phyloP scores from a whole-genome alignment of 2,888 invertebrate genomes.

The Noctua comes region DNA sequence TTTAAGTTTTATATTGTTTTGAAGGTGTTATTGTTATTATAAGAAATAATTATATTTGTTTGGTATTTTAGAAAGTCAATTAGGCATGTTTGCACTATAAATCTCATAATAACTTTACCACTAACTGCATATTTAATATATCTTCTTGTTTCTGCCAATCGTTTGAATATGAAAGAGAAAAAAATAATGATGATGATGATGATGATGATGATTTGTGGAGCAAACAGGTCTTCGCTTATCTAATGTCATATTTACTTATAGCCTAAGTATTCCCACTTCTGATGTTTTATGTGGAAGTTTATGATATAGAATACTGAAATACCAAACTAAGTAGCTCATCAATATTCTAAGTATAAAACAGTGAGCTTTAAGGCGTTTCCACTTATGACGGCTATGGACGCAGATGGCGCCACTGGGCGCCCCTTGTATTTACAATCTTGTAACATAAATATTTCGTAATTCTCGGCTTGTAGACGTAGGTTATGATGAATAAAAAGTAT shows the following conservation, averaged over 20 bases:
- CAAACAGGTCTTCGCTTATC: not conserved
- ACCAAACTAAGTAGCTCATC: conserved; percentile 44
- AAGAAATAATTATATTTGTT: not conserved
- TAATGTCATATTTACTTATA: not conserved
- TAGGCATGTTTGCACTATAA: not conserved
- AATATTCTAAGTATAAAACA: conserved; percentile 42
- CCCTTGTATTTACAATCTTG: conserved; percentile 60
- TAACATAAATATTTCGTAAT: conserved; percentile 60
- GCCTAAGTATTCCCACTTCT: not conserved
- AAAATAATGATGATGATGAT: not conserved
- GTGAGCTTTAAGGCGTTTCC: conserved; percentile 67
- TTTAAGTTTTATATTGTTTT: not conserved
- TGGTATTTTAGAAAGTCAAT: not conserved
- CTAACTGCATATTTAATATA: not conserved
- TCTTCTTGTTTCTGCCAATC: not conserved
- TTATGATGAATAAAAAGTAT: conserved; percentile 66
- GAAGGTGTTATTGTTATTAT: not conserved
- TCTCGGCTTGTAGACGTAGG: conserved; percentile 66
- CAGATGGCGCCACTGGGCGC: conserved; percentile 53
- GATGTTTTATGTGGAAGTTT: not conserved
- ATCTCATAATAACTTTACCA: not conserved
- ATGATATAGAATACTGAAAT: not conserved
- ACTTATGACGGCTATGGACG: conserved; percentile 64
- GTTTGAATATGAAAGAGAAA: not conserved
- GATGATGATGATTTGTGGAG: not conserved